A percentile compares a stretch with the other conserved stretches of the same genome.
phyloP scores from a whole-genome alignment of 2,797 vertebrate genomes.

The Sebastolobus alascanus region DNA sequence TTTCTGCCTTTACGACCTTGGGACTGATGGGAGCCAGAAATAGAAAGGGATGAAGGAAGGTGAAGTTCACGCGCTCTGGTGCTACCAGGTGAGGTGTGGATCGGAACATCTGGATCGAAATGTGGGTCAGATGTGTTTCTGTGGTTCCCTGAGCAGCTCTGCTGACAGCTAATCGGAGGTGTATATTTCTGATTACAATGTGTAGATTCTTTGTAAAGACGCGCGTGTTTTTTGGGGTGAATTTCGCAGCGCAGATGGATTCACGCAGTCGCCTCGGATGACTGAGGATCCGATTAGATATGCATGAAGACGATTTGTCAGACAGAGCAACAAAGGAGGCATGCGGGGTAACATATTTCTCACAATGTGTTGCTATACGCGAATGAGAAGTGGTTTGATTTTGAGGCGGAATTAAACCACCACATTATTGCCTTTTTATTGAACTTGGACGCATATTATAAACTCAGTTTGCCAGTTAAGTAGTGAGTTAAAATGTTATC shows the following conservation, averaged over 20 bases:
- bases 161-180: not conserved
- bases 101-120: slow-evolving; percentile 63
- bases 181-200: not conserved
- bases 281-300: slow-evolving; percentile 64
- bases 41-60: slow-evolving; percentile 25
- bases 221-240: not conserved
- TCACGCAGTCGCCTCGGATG: slow-evolving; percentile 50
- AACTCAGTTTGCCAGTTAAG: slow-evolving; percentile 6
- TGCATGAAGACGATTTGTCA: slow-evolving; percentile 73
- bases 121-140: slow-evolving; percentile 53
- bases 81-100: slow-evolving; percentile 68
- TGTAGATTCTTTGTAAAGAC: not conserved
- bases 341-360: slow-evolving; percentile 41
- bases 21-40: not conserved
- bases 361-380: slow-evolving; percentile 20
- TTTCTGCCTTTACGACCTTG: slow-evolving; percentile 20
- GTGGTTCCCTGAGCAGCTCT: not conserved
- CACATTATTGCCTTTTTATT: slow-evolving; percentile 1
- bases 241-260: slow-evolving; percentile 52
- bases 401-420: not conserved
- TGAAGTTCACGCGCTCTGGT: slow-evolving; percentile 36
- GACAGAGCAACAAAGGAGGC: slow-evolving; percentile 75
- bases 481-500: not conserved
- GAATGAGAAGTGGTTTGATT: not conserved
- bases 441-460: slow-evolving; percentile 10